phyloP scores from a whole-genome alignment of 2,888 invertebrate genomes.

The Lymantria monacha region DNA sequence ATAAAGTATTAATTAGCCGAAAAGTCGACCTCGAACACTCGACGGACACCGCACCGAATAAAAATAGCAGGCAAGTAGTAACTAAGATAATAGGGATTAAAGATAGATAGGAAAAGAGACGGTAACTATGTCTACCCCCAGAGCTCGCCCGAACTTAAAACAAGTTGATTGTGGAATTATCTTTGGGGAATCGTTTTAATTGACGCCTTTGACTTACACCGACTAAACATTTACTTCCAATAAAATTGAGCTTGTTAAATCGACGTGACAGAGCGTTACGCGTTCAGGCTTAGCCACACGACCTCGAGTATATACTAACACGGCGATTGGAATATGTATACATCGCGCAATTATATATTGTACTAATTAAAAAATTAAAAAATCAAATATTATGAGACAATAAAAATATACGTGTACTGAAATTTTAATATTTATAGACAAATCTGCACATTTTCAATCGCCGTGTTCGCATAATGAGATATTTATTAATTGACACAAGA shows the following conservation, averaged over 20 bases:
- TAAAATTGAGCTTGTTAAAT: constrained; percentile 80
- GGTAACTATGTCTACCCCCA: constrained; percentile 43
- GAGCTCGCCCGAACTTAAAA: constrained; percentile 41
- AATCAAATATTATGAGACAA: no score
- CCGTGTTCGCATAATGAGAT: constrained; percentile 35
- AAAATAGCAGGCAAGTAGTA: constrained; percentile 36
- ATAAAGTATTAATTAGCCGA: no score
- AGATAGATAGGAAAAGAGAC: constrained; percentile 37
- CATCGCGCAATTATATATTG: not conserved
- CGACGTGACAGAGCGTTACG: constrained; percentile 59
- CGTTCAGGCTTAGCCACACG: constrained; percentile 49
- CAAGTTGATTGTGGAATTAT: constrained; percentile 23
- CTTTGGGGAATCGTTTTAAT: constrained; percentile 46
- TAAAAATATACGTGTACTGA: no score
- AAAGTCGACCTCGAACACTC: constrained; percentile 18
- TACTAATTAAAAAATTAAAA: no score
- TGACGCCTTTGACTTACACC: constrained; percentile 74
- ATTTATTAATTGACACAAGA: constrained; percentile 74
- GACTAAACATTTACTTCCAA: constrained; percentile 63
- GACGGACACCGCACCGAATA: constrained; percentile 25
- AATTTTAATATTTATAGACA: no score
- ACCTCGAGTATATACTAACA: constrained; percentile 34
- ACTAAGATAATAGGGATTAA: constrained; percentile 25
- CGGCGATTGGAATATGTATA: constrained; percentile 28
- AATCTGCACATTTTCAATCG: constrained; percentile 7